Conservation (phyloP, 2,888 invertebrate species). For the Lysandra bellargus region DNA sequence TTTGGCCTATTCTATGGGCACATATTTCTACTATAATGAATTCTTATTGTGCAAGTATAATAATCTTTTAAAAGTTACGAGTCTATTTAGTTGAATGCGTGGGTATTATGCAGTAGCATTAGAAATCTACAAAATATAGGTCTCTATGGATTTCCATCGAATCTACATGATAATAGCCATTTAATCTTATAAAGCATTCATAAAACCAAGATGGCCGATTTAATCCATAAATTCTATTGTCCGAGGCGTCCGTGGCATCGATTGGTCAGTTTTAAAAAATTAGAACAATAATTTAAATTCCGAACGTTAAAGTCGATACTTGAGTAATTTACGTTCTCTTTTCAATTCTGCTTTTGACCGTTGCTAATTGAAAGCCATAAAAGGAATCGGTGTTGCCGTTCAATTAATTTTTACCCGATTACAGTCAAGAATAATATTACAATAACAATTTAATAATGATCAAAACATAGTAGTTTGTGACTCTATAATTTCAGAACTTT, state of each 20-base stretch:
- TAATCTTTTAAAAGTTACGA: not conserved
- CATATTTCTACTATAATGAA: not conserved
- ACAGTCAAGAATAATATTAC: not conserved
- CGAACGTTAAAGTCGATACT: constrained; percentile 30
- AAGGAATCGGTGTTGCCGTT: constrained; percentile 10
- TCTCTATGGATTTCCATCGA: constrained; percentile 7
- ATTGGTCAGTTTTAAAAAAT: constrained; percentile 29
- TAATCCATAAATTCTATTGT: constrained; percentile 21
- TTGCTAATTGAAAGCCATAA: constrained; percentile 32
- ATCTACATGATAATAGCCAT: constrained; percentile 21
- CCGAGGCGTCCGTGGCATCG: not conserved
- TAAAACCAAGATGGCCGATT: not conserved
- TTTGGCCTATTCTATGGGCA: too few species aligned
- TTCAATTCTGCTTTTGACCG: constrained; percentile 24
- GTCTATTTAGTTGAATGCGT: not conserved
- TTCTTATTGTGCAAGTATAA: not conserved
- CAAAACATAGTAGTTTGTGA: not conserved
- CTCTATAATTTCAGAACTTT: not conserved
- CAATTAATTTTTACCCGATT: not conserved
- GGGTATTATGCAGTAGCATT: constrained; percentile 4
- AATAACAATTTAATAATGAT: not conserved
- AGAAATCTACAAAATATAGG: not conserved
- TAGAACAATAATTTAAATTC: constrained; percentile 33
- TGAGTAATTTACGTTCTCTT: constrained; percentile 27
- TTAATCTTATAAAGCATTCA: constrained; percentile 22